Evolutionary conservation across 2,797 vertebrate genomes (phyloP).

Genomic region (Tympanoctomys barrerae): DNA sequence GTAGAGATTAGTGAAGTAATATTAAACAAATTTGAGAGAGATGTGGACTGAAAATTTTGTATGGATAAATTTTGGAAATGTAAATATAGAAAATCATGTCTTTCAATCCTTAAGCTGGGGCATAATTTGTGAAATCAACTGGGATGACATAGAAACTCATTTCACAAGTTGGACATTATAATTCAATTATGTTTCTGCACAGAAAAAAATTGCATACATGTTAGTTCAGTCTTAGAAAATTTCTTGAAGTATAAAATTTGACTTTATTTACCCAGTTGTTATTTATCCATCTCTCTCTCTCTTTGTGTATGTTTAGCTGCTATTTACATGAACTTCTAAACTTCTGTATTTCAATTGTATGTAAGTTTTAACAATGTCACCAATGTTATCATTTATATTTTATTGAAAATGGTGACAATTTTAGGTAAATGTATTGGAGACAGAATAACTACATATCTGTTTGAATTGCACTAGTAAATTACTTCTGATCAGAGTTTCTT

Average conservation of each 20-base stretch:
- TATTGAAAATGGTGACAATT: neutral
- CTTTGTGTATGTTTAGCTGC: neutral
- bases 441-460: neutral
- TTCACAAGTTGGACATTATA: neutral
- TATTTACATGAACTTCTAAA: neutral
- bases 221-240: neutral
- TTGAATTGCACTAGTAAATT: neutral
- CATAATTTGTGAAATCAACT: neutral
- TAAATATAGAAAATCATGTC: neutral
- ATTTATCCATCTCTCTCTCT: neutral
- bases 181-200: neutral
- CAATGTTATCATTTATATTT: neutral
- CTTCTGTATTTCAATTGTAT: neutral
- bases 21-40: neutral
- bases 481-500: neutral
- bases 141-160: neutral
- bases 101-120: neutral
- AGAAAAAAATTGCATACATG: neutral
- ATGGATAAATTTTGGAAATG: neutral
- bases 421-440: neutral
- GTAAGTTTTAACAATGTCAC: neutral
- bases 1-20: too few species aligned
- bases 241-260: neutral
- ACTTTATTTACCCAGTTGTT: neutral
- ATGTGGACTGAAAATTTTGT: neutral